Percentiles rank a stretch among this genome's conserved stretches.
phyloP scores from a whole-genome alignment of 2,113 vertebrate species.

The Gyps fulvus region DNA sequence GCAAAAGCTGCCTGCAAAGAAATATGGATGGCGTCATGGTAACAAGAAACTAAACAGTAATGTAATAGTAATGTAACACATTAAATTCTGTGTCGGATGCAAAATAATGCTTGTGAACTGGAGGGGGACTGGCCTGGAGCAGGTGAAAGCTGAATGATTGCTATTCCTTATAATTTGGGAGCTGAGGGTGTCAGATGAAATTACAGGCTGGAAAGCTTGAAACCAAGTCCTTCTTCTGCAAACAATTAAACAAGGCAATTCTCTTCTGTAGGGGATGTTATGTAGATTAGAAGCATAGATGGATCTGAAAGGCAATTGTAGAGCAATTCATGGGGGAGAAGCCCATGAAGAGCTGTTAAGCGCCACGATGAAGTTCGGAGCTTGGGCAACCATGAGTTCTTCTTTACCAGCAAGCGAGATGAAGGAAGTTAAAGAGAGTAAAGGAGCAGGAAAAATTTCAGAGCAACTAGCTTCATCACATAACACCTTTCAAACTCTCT shows the following conservation, averaged over 20 bases:
- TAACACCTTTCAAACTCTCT: background rate
- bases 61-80: background rate
- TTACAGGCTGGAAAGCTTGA: background rate
- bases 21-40: background rate
- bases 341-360: background rate
- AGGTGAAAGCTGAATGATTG: background rate
- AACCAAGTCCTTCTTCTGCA: background rate
- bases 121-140: background rate
- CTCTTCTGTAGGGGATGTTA: background rate
- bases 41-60: background rate
- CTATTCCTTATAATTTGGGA: background rate
- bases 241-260: background rate
- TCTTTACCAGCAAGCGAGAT: accelerated
- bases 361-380: background rate
- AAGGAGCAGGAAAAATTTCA: background rate
- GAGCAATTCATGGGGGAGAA: background rate
- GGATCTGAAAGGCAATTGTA: background rate
- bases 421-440: background rate
- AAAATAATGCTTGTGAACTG: background rate
- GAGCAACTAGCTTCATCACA: background rate
- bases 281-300: background rate
- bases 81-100: background rate
- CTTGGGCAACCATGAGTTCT: background rate
- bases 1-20: background rate
- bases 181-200: background rate